These are phyloP conservation scores for Molothrus ater DNA, from an alignment of 2,797 vertebrate species.

Conservation along the genomic window DNA sequence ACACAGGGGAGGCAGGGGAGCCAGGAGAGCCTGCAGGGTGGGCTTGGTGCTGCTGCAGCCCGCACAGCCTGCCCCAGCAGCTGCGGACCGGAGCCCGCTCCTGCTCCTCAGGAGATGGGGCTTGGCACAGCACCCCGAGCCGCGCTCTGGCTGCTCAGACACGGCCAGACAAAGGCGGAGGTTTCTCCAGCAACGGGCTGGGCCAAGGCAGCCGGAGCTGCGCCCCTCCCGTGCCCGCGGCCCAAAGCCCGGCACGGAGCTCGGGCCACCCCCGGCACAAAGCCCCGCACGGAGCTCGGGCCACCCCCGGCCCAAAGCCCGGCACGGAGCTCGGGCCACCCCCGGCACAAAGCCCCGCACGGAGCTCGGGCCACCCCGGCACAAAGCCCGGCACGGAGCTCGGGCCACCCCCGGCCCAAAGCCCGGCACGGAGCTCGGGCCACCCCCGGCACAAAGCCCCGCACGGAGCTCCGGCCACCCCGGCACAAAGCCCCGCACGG, in stretches of 20 bases:
- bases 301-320: too few species aligned
- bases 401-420: too few species aligned
- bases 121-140: not conserved
- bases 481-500: too few species aligned
- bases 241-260: not conserved
- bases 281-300: too few species aligned
- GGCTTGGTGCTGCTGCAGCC: accelerated
- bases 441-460: not conserved
- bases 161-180: slow-evolving; percentile 48
- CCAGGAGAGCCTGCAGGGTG: not conserved
- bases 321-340: too few species aligned
- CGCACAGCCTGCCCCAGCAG: not conserved
- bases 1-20: accelerated
- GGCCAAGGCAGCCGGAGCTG: not conserved
- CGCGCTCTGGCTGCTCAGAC: slow-evolving; percentile 19
- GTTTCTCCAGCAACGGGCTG: slow-evolving; percentile 53
- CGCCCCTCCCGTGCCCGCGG: not conserved
- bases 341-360: too few species aligned
- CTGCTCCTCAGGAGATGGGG: not conserved
- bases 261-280: too few species aligned
- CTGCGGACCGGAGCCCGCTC: accelerated
- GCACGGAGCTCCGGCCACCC: not conserved
- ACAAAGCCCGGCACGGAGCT: too few species aligned
- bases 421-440: not conserved
- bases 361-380: too few species aligned